Evolutionary conservation across 2,113 vertebrate genomes (phyloP).

Genomic region (Engystomops pustulosus): DNA sequence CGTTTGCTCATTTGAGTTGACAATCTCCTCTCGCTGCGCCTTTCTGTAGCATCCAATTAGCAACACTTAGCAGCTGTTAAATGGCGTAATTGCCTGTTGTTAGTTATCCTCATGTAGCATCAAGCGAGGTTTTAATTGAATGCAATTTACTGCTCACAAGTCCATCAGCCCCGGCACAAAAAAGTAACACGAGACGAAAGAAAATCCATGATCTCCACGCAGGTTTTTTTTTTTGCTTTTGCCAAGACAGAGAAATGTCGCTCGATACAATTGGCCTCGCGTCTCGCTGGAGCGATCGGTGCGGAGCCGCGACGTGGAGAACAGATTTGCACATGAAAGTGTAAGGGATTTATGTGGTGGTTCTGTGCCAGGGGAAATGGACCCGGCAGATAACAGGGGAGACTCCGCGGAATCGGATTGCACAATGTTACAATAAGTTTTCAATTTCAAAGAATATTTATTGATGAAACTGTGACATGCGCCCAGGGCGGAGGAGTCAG

Average conservation of each 20-base stretch:
- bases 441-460: too few relatives aligned
- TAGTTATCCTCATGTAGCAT: slow-evolving; percentile 57
- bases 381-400: not conserved
- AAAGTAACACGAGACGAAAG: slow-evolving; percentile 15
- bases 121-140: slow-evolving; percentile 58
- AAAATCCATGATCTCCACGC: slow-evolving; percentile 51
- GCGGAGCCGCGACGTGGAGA: slow-evolving; percentile 20
- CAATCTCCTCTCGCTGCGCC: slow-evolving; percentile 40
- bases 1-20: slow-evolving; percentile 48
- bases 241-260: not conserved
- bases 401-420: not conserved
- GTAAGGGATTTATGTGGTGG: not conserved
- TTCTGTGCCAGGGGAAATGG: slow-evolving; percentile 29
- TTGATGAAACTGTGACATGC: too few relatives aligned
- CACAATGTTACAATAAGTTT: too few relatives aligned
- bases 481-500: too few relatives aligned
- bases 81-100: slow-evolving; percentile 54
- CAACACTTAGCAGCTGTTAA: slow-evolving; percentile 58
- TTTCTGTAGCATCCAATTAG: slow-evolving; percentile 56
- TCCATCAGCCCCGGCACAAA: slow-evolving; percentile 45
- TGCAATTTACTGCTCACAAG: slow-evolving; percentile 57
- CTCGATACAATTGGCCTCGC: slow-evolving; percentile 46
- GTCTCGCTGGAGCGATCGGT: slow-evolving; percentile 13
- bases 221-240: slow-evolving; percentile 28
- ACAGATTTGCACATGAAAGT: slow-evolving; percentile 49